Conservation (phyloP, 1,140 invertebrate genomes). For the Ganaspis sp. region DNA sequence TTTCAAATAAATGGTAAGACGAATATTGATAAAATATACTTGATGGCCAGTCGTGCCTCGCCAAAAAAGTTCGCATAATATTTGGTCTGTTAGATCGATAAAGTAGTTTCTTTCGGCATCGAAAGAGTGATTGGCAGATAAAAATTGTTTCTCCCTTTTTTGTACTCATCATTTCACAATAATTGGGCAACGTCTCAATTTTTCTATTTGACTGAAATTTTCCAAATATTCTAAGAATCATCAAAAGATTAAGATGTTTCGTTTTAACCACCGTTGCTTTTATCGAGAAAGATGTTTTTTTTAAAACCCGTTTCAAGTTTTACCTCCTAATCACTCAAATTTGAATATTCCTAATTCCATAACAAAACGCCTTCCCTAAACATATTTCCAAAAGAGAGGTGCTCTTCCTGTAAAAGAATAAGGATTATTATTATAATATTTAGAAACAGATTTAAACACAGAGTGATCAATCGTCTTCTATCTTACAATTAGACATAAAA, state of each 20-base stretch:
- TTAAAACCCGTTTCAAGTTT: no score
- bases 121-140: not conserved
- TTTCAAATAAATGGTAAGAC: conserved; percentile 1
- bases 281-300: no score
- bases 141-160: not conserved
- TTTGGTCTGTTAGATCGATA: not conserved
- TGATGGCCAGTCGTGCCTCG: not conserved
- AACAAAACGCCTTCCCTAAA: not conserved
- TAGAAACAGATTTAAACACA: conserved; percentile 14
- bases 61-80: conserved; percentile 16
- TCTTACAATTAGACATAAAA: conserved; percentile 13
- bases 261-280: no score
- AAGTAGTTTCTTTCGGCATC: not conserved
- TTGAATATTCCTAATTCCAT: not conserved
- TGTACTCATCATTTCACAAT: not conserved
- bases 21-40: not conserved
- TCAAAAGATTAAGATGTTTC: no score
- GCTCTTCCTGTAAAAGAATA: not conserved
- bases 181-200: not conserved
- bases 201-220: no score
- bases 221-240: no score
- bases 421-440: conserved; percentile 10
- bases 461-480: conserved; percentile 32
- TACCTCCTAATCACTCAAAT: not conserved
- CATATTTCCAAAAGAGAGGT: not conserved